Percentiles rank a stretch among this genome's conserved stretches.
Conservation (phyloP, 2,113 vertebrate genomes). For the Rattus rattus region DNA sequence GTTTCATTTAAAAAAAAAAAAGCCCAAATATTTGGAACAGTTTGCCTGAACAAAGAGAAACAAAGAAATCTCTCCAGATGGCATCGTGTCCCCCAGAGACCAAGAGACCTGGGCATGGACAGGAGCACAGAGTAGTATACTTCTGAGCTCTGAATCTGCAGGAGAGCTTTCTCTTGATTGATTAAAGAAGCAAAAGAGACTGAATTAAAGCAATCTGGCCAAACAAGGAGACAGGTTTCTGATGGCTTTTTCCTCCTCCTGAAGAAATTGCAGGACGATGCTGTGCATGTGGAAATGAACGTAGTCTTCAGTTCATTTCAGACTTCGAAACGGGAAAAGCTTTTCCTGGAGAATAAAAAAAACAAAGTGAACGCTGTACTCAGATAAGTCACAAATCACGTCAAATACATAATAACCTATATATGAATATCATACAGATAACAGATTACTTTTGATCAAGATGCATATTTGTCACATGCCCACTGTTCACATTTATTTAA, state of each 20-base stretch:
- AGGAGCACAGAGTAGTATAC: slow-evolving; percentile 37
- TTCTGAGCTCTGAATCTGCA: slow-evolving; percentile 66
- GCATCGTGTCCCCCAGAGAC: slow-evolving; percentile 64
- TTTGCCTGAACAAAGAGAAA: slow-evolving; percentile 72
- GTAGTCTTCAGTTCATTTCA: slow-evolving; percentile 41
- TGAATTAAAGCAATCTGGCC: slow-evolving; percentile 75
- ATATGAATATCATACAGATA: neutral
- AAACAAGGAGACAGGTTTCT: slow-evolving; percentile 72
- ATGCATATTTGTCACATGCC: slow-evolving; percentile 15
- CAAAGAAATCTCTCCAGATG: slow-evolving; percentile 70
- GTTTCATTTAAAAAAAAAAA: slow-evolving; percentile 44
- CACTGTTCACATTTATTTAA: slow-evolving; percentile 15
- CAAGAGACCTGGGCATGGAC: slow-evolving; percentile 56
- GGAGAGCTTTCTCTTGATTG: slow-evolving; percentile 73
- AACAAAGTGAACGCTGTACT: slow-evolving; percentile 31
- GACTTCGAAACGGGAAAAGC: slow-evolving; percentile 41
- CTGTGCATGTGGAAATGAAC: slow-evolving; percentile 41
- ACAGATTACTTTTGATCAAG: slow-evolving; percentile 37
- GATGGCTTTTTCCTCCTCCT: slow-evolving; percentile 55
- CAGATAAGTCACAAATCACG: slow-evolving; percentile 11
- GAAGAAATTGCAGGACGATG: slow-evolving; percentile 43
- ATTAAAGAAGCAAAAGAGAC: slow-evolving; percentile 68
- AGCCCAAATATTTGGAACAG: slow-evolving; percentile 67
- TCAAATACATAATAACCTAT: slow-evolving; percentile 17
- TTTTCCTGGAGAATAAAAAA: slow-evolving; percentile 30